A percentile compares a stretch with the other conserved stretches of the same genome.
Evolutionary conservation across 1,140 invertebrate species (phyloP).

Genomic region (Heliconius himera): DNA sequence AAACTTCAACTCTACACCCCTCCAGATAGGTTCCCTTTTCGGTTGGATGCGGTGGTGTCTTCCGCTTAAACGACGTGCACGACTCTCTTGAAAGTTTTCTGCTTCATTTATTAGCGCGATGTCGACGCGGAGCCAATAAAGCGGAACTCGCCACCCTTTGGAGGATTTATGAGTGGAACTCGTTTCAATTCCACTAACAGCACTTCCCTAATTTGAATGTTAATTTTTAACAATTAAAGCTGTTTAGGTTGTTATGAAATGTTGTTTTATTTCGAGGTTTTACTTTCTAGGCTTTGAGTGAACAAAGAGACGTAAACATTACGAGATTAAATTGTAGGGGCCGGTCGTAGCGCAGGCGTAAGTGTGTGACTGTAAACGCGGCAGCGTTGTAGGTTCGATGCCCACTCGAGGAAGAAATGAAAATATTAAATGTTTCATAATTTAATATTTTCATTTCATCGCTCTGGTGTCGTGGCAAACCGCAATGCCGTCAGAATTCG

Average conservation of each 20-base stretch:
- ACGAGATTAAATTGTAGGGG: too few relatives aligned
- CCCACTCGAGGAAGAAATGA: too few relatives aligned
- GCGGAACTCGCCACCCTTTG: slow-evolving; percentile 70
- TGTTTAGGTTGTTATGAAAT: slow-evolving; percentile 65
- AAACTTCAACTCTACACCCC: slow-evolving; percentile 62
- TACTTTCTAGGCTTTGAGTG: slow-evolving; percentile 8
- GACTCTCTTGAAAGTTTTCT: slow-evolving; percentile 72
- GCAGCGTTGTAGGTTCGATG: too few relatives aligned
- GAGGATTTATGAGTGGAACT: slow-evolving; percentile 76
- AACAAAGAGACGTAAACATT: background rate
- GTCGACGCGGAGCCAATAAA: slow-evolving; percentile 75
- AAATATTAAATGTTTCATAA: too few relatives aligned
- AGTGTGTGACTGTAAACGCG: too few relatives aligned
- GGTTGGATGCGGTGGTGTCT: slow-evolving; percentile 53
- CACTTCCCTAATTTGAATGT: slow-evolving; percentile 76
- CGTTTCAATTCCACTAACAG: slow-evolving; percentile 79
- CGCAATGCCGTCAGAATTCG: too few relatives aligned
- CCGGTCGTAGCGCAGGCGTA: too few relatives aligned
- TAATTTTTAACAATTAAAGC: slow-evolving; percentile 78
- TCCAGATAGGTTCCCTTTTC: slow-evolving; percentile 55
- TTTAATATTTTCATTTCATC: too few relatives aligned
- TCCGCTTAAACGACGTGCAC: slow-evolving; percentile 66
- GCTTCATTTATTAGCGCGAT: slow-evolving; percentile 78
- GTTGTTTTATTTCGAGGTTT: slow-evolving; percentile 13
- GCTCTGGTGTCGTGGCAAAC: too few relatives aligned